Percentiles rank a stretch among this genome's conserved stretches.
phyloP scores from a whole-genome alignment of 1,140 invertebrate species.

The Stenopsyche tienmushanensis region DNA sequence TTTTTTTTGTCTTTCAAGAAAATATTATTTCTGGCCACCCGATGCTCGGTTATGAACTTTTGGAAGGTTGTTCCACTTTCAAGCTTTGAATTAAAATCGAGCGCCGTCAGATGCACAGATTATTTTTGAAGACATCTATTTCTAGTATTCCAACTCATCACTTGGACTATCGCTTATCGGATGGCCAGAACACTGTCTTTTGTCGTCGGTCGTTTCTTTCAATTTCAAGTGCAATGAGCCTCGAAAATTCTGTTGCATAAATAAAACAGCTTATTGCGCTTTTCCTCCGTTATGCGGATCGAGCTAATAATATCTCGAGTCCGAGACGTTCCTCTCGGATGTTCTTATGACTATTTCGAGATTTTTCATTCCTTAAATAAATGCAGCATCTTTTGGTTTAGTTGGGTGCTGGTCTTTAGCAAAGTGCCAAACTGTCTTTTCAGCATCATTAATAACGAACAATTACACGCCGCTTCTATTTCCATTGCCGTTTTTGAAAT shows the following conservation, averaged over 20 bases:
- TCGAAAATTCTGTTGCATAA: too few relatives aligned
- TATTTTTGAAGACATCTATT: slow-evolving; percentile 15
- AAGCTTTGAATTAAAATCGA: neutral
- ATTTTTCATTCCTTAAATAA: too few relatives aligned
- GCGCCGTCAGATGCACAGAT: neutral
- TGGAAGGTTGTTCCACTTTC: slow-evolving; percentile 17
- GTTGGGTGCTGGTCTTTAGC: neutral
- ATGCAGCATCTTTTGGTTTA: too few relatives aligned
- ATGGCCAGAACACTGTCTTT: too few relatives aligned
- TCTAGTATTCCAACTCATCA: neutral
- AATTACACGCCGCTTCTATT: too few relatives aligned
- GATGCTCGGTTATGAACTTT: neutral
- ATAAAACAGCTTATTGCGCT: neutral
- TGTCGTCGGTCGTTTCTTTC: neutral
- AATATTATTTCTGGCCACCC: too few relatives aligned
- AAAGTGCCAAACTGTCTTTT: neutral
- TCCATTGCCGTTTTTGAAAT: too few relatives aligned
- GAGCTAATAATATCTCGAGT: neutral
- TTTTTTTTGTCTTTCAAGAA: too few relatives aligned
- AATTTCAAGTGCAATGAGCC: neutral
- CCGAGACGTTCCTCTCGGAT: neutral
- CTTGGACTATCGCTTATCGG: neutral
- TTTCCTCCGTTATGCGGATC: too few relatives aligned
- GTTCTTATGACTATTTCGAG: too few relatives aligned
- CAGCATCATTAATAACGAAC: neutral